Evolutionary conservation across 2,888 invertebrate species (phyloP).

Genomic region (Sericinus montela): DNA sequence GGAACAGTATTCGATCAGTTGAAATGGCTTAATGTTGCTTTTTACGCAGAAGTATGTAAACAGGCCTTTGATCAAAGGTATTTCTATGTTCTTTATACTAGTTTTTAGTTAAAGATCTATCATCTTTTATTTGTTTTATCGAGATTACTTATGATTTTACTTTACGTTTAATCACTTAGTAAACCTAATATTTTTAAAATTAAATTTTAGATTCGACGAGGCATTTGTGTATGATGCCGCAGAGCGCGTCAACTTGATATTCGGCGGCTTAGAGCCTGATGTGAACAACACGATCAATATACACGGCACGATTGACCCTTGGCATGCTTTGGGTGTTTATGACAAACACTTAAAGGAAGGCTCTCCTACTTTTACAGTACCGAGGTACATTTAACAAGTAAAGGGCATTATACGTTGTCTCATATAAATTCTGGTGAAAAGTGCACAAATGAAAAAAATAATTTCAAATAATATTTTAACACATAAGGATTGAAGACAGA

Average conservation of each 20-base stretch:
- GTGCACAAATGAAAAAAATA: too few relatives aligned
- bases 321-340: conserved; percentile 76
- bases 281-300: conserved; percentile 78
- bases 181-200: not conserved
- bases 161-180: too few relatives aligned
- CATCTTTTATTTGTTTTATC: too few relatives aligned
- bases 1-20: conserved; percentile 63
- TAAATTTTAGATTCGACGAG: conserved; percentile 50
- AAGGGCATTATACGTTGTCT: too few relatives aligned
- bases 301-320: conserved; percentile 78
- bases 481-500: too few relatives aligned
- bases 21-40: conserved; percentile 54
- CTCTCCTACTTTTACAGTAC: conserved; percentile 59
- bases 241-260: conserved; percentile 69
- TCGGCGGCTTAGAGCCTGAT: conserved; percentile 67
- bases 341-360: conserved; percentile 49
- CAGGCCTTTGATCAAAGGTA: conserved; percentile 49
- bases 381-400: conserved; percentile 49
- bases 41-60: conserved; percentile 61
- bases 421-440: too few relatives aligned
- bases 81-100: not conserved
- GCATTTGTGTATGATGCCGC: conserved; percentile 57
- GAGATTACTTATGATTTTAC: too few relatives aligned
- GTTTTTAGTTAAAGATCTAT: too few relatives aligned
- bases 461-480: too few relatives aligned